Conservation (phyloP, 37 sponge, comb jelly and placozoan genomes). For the Theonella swinhoei region DNA sequence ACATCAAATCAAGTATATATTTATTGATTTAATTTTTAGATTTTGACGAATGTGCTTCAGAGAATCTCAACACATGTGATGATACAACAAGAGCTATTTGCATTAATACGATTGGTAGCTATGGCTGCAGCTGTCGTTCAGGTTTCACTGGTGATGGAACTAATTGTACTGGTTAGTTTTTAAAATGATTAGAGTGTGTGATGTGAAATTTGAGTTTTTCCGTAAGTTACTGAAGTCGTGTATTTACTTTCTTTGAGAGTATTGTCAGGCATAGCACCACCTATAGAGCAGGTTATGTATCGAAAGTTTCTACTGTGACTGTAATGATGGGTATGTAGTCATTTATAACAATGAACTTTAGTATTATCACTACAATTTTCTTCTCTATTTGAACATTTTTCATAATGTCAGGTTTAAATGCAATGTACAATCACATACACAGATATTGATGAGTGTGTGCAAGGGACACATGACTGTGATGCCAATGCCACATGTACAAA, state of each 20-base stretch:
- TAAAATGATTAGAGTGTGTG: not conserved
- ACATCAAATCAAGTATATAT: not conserved
- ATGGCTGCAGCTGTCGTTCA: not conserved
- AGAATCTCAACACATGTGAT: not conserved
- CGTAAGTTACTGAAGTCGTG: too few relatives aligned
- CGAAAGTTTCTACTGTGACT: not conserved
- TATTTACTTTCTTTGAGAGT: too few relatives aligned
- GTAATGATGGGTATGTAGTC: not conserved
- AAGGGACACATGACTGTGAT: not conserved
- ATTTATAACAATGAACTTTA: not conserved
- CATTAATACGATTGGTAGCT: constrained; percentile 26
- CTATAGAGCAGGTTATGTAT: too few relatives aligned
- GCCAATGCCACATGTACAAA: not conserved
- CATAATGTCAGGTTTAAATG: not conserved
- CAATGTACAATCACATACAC: not conserved
- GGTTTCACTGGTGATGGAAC: constrained; percentile 1
- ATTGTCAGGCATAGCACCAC: too few relatives aligned
- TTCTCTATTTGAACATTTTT: not conserved
- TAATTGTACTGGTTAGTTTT: not conserved
- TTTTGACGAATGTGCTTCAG: not conserved
- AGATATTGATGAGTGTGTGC: not conserved
- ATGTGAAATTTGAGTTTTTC: not conserved
- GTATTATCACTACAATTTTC: not conserved
- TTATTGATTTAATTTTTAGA: not conserved
- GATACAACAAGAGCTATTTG: not conserved